Conservation (phyloP, 2,113 vertebrate species). For the Lepisosteus oculatus region DNA sequence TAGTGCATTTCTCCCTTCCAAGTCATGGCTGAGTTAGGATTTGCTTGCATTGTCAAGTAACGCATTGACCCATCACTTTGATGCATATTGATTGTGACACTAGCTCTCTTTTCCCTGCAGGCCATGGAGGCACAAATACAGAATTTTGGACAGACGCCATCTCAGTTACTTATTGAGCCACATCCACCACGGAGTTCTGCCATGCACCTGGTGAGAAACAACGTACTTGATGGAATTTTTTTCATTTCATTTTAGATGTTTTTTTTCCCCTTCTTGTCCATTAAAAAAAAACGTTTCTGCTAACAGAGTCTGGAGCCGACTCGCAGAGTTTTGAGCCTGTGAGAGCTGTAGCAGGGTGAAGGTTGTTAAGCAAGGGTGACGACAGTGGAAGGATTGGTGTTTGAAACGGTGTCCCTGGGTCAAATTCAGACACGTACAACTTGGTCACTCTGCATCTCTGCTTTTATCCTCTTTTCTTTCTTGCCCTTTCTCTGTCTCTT, state of each 20-base stretch:
- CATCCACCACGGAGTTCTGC: slow-evolving; percentile 98
- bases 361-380: background rate
- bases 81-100: slow-evolving; percentile 86
- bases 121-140: slow-evolving; percentile 97
- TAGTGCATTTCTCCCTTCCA: slow-evolving; percentile 65
- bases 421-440: background rate
- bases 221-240: slow-evolving; percentile 53
- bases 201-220: slow-evolving; percentile 97
- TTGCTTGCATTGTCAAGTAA: slow-evolving; percentile 87
- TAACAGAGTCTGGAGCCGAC: background rate
- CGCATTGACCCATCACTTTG: slow-evolving; percentile 88
- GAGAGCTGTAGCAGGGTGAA: background rate
- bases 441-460: slow-evolving; percentile 14
- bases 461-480: slow-evolving; percentile 12
- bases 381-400: background rate
- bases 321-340: background rate
- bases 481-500: background rate
- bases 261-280: background rate
- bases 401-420: background rate
- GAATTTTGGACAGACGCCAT: slow-evolving; percentile 98
- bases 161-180: slow-evolving; percentile 99
- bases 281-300: background rate
- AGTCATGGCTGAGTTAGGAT: slow-evolving; percentile 84
- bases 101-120: slow-evolving; percentile 77
- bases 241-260: slow-evolving; percentile 17